phyloP scores from a whole-genome alignment of 2,888 invertebrate genomes.

The Nomada goodeniana region DNA sequence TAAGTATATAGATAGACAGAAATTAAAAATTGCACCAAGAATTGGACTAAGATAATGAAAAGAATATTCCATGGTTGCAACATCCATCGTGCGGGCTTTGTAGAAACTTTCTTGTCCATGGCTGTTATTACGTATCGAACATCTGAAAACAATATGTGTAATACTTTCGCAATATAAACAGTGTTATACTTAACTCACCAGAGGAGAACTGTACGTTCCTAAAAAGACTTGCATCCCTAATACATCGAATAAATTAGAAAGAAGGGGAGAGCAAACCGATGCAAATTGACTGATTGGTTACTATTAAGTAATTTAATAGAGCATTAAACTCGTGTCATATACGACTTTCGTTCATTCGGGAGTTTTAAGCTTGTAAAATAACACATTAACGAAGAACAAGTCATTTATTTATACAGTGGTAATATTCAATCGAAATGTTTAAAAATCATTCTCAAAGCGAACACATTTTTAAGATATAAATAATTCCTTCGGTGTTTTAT shows the following conservation, averaged over 20 bases:
- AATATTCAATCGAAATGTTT: neutral
- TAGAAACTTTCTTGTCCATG: slow-evolving; percentile 48
- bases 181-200: slow-evolving; percentile 9
- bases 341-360: slow-evolving; percentile 9
- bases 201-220: neutral
- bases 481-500: neutral
- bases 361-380: neutral
- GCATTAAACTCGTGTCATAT: slow-evolving; percentile 33
- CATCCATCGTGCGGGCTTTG: slow-evolving; percentile 43
- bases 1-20: slow-evolving; percentile 80
- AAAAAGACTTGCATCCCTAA: slow-evolving; percentile 32
- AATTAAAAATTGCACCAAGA: slow-evolving; percentile 77
- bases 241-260: slow-evolving; percentile 29
- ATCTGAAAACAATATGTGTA: slow-evolving; percentile 36
- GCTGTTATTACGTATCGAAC: slow-evolving; percentile 28
- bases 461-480: neutral
- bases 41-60: slow-evolving; percentile 79
- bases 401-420: slow-evolving; percentile 1
- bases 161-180: too few relatives aligned
- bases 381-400: neutral
- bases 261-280: slow-evolving; percentile 48
- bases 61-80: slow-evolving; percentile 61
- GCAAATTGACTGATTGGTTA: slow-evolving; percentile 55
- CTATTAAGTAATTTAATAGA: slow-evolving; percentile 60
- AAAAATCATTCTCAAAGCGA: neutral